Evolutionary conservation across 2,888 invertebrate species (phyloP), one percentile per base, ranked within the genome.

Genomic region (Slavum lentiscoides): DNA sequence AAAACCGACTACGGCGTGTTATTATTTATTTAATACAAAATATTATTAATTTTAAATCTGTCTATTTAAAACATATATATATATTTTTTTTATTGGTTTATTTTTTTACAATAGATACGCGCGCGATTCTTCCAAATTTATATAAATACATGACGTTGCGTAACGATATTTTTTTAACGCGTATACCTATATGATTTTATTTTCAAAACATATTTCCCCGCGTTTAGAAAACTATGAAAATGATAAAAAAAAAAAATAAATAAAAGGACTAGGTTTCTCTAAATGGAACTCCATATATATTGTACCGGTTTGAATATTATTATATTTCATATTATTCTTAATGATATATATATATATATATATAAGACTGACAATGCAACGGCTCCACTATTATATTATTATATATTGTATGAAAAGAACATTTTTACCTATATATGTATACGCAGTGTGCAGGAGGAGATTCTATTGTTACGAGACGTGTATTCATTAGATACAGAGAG

Each of bases 381-480:
- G 74, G 74, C 39, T 75, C 74, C 43, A 68, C 75, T 76, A 76
- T 76, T 76, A 76, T 73, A 73, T 72, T 72, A 59, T 72, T 49
- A 72, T 58, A 69, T 64, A 76, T 76, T 59, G 75, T 76, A 76
- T 76, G 75, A 76, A 76, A 76, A 59, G 75, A 76, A 76, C 75
- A 76, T 76, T 76, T 76, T 76, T 76, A 68, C 75, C 67, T 76
- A 76, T 30, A 30, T 30, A 30, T 30, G 4, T 30, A 30, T 30
- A 30, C 30, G 30, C 30, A 30, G 30, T 30, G 67, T 68, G 13
- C 49, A 49, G 67, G 67, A 76, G 67, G 75, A 76, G 75, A 76
- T 67, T 58, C 75, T 68, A 76, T 76, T 76, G 75, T 76, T 76
- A 76, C 68, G 75, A 30, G 30, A 76, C 67, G 75, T 59, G 75